These are phyloP conservation scores for Threskiornis aethiopicus DNA, from an alignment of 2,797 vertebrate species.

Conservation along the genomic window DNA sequence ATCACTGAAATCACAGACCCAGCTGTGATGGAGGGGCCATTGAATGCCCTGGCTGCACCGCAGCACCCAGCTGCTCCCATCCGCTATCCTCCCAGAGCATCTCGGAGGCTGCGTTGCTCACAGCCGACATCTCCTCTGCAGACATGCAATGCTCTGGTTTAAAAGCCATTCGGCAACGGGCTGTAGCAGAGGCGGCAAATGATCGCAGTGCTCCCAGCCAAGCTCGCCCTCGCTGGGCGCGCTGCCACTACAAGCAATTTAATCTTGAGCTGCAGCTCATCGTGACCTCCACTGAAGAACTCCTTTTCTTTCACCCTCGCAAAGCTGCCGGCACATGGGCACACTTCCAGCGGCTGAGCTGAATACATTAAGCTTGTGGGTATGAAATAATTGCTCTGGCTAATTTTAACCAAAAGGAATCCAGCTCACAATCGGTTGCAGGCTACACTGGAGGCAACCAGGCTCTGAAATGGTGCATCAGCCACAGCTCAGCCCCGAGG, in stretches of 20 bases:
- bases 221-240: not conserved
- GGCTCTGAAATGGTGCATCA: not conserved
- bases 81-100: not conserved
- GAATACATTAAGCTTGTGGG: not conserved
- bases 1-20: not conserved
- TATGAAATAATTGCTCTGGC: constrained; percentile 34
- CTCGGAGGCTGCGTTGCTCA: not conserved
- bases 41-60: rapidly evolving
- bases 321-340: constrained; percentile 25
- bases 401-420: constrained; percentile 63
- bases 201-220: not conserved
- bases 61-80: rapidly evolving
- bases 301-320: constrained; percentile 23
- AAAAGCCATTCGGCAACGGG: not conserved
- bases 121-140: not conserved
- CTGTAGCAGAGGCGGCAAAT: not conserved
- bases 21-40: not conserved
- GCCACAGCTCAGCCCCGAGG: rapidly evolving
- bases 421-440: not conserved
- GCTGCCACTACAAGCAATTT: constrained; percentile 52
- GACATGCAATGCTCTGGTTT: not conserved
- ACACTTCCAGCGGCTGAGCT: constrained; percentile 1
- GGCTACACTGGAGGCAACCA: not conserved
- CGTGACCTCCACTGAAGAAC: constrained; percentile 38
- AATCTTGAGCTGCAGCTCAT: constrained; percentile 54